phyloP scores from a whole-genome alignment of 1,140 invertebrate genomes.

The Stegodyphus mimosarum region DNA sequence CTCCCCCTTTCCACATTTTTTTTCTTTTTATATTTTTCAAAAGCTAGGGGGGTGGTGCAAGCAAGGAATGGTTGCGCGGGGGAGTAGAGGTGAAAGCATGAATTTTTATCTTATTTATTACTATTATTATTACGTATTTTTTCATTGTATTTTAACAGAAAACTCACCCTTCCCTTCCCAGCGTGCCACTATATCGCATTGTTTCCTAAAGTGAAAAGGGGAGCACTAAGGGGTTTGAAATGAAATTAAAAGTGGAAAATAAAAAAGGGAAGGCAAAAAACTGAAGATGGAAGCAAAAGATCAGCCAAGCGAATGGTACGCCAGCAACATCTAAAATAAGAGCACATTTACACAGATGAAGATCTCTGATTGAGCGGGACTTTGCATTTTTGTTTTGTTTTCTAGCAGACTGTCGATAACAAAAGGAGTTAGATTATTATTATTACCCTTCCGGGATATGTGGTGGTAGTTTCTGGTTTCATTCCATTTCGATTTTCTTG shows the following conservation, averaged over 20 bases:
- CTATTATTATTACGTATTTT: background rate
- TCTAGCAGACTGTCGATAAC: constrained; percentile 7
- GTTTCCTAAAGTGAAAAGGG: constrained; percentile 16
- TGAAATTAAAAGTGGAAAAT: constrained; percentile 55
- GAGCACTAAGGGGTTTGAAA: constrained; percentile 24
- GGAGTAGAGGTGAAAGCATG: constrained; percentile 19
- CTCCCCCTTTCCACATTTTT: constrained; percentile 1
- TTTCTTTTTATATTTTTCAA: too few species aligned
- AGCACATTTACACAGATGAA: background rate
- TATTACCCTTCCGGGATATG: background rate
- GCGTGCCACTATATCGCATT: background rate
- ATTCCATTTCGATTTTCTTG: constrained; percentile 31
- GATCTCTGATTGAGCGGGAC: background rate
- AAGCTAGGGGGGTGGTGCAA: too few species aligned
- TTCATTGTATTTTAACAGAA: background rate
- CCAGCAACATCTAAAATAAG: background rate
- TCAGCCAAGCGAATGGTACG: background rate
- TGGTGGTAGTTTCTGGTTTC: constrained; percentile 9
- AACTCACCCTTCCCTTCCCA: background rate
- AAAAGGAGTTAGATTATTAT: constrained; percentile 24
- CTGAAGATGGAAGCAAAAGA: background rate
- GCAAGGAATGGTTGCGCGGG: background rate
- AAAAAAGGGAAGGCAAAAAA: background rate
- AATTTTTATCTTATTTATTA: constrained; percentile 47
- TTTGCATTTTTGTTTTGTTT: background rate